Evolutionary conservation across 1,140 invertebrate species (phyloP).

Genomic region (Apis laboriosa): DNA sequence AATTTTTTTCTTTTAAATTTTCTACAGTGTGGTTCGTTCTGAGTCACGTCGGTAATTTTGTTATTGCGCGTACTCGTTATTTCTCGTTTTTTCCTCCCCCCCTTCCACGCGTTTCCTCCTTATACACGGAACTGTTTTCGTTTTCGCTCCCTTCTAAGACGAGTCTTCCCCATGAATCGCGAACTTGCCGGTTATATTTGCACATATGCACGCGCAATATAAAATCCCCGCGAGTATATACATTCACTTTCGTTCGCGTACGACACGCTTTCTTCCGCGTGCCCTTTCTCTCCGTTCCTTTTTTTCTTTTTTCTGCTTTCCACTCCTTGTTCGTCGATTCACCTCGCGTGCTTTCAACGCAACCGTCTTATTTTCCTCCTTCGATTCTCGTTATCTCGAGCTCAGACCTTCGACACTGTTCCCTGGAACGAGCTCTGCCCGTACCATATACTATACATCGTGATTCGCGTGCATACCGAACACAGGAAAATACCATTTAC

Average conservation of each 20-base stretch:
- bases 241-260: constrained; percentile 18
- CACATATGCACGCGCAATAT: constrained; percentile 2
- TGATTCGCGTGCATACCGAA: neutral
- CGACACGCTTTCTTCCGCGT: constrained; percentile 14
- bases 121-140: neutral
- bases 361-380: constrained; percentile 8
- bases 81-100: neutral
- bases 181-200: neutral
- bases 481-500: neutral
- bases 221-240: neutral
- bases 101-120: constrained; percentile 4
- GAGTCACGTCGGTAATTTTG: neutral
- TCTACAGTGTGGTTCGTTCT: neutral
- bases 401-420: constrained; percentile 7
- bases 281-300: constrained; percentile 12
- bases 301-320: neutral
- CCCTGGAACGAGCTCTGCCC: neutral
- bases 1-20: neutral
- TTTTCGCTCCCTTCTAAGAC: constrained; percentile 26
- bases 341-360: neutral
- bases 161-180: neutral
- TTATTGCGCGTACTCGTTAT: neutral
- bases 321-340: neutral
- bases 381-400: constrained; percentile 43
- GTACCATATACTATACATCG: neutral